Percentiles rank a stretch among this genome's conserved stretches.
These are phyloP conservation scores for Lamellibrachia columna DNA, from an alignment of 2,888 invertebrate genomes.

Conservation along the genomic window DNA sequence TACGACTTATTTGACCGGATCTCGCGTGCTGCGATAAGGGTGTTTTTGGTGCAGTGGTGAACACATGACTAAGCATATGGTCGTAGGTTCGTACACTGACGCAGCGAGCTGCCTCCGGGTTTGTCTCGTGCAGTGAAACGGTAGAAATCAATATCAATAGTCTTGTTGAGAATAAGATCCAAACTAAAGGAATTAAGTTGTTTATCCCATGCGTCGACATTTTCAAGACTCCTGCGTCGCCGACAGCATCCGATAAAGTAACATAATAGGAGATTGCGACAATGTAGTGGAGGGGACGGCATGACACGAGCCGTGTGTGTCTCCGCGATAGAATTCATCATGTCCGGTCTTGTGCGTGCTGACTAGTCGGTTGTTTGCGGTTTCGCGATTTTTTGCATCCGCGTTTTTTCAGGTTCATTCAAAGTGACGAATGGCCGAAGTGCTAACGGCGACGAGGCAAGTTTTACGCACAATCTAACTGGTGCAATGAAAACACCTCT, in stretches of 20 bases:
- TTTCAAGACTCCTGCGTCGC: not conserved
- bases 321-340: not conserved
- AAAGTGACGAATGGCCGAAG: not conserved
- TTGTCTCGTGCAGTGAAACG: not conserved
- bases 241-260: not conserved
- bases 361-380: constrained; percentile 3
- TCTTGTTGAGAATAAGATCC: not conserved
- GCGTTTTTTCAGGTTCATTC: not conserved
- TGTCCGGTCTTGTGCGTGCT: not conserved
- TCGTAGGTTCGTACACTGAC: not conserved
- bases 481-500: not conserved
- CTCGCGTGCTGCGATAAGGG: not conserved
- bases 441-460: constrained; percentile 10
- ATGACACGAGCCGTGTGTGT: not conserved
- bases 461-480: not conserved
- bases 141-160: constrained; percentile 16
- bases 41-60: not conserved
- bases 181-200: not conserved
- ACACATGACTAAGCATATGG: constrained; percentile 11
- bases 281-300: not conserved
- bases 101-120: not conserved
- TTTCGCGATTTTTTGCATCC: not conserved
- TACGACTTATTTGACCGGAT: not conserved
- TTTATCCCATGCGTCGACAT: not conserved
- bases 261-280: not conserved